Evolutionary conservation across 2,113 vertebrate species (phyloP), one percentile per base, ranked within the genome.

Genomic region (Lanius collurio): DNA sequence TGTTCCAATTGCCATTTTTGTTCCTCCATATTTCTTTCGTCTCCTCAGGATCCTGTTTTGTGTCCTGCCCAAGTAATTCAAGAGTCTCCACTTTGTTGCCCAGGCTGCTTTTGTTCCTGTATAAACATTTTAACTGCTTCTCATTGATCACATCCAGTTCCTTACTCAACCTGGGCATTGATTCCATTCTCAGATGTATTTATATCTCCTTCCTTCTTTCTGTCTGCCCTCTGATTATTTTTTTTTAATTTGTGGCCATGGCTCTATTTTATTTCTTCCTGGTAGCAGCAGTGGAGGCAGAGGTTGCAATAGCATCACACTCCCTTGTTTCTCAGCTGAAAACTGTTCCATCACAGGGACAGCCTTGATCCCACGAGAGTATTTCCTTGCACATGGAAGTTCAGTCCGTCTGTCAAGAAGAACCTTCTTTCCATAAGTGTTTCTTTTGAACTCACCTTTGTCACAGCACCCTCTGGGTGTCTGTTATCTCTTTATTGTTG

Each of bases 101-200:
- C 79, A 78, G 82, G 79, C 93, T 94, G 59, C 71, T 83, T 88
- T 93, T 75, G 18, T 87, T 85, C n/a, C 62, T 78, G 35, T 64
- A 30, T 42, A 55, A 92, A 88, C 86, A 59, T 78, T 65, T 89
- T 37, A 74, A 35, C 59, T 87, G 80, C n/a, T 93, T 78, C 63
- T 83, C 83, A 69, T 85, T 57, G 86, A 60, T 92, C 52, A 24
- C 75, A 47, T 64, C 67, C 82, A 30, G 64, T 74, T 87, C 65
- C 42, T 65, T 33, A 13, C 39, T 62, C 56, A 68, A 4, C 71
- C 57, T 0, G 0, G 46, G 47, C 59, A 19, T 74, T 74, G 23
- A 55, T 53, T 83, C 73, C 42, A 13, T 87, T 89, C 60, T 86
- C 64, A 7, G n/a, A 15, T 65, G 23, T 63, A 33, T 74, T 91